A percentile compares a stretch with the other conserved stretches of the same genome.
phyloP scores from a whole-genome alignment of 2,113 vertebrate genomes.

The Spheniscus mendiculus region DNA sequence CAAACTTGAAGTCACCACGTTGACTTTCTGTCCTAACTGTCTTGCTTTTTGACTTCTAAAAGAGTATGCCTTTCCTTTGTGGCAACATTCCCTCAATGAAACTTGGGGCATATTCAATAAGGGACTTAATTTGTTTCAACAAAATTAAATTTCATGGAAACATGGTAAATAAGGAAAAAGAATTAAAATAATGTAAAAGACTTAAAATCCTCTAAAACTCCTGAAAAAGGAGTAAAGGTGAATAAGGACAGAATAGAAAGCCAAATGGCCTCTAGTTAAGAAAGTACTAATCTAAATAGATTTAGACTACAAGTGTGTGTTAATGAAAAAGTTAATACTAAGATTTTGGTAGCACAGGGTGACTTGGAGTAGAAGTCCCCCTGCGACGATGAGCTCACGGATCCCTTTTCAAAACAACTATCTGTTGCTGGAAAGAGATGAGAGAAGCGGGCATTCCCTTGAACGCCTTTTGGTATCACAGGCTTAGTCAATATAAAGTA shows the following conservation, averaged over 20 bases:
- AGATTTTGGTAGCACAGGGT: background rate
- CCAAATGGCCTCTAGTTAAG: background rate
- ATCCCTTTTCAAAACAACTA: background rate
- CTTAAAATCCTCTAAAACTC: background rate
- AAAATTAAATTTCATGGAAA: background rate
- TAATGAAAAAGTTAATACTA: background rate
- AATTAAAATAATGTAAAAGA: background rate
- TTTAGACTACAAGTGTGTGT: background rate
- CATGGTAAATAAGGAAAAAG: background rate
- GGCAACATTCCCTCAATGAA: background rate
- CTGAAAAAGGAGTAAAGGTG: background rate
- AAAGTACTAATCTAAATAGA: background rate
- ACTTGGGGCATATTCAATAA: background rate
- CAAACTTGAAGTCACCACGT: background rate
- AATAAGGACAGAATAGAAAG: background rate
- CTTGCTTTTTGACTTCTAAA: background rate
- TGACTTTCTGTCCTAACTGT: background rate
- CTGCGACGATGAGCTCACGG: background rate
- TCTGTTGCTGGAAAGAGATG: background rate
- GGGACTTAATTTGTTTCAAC: background rate
- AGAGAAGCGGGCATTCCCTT: background rate
- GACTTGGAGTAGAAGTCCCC: background rate
- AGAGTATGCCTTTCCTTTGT: accelerated
- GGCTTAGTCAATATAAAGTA: background rate
- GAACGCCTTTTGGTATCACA: background rate